A percentile compares a stretch with the other conserved stretches of the same genome.
Evolutionary conservation across 2,797 vertebrate genomes (phyloP).

Genomic region (Dermochelys coriacea): DNA sequence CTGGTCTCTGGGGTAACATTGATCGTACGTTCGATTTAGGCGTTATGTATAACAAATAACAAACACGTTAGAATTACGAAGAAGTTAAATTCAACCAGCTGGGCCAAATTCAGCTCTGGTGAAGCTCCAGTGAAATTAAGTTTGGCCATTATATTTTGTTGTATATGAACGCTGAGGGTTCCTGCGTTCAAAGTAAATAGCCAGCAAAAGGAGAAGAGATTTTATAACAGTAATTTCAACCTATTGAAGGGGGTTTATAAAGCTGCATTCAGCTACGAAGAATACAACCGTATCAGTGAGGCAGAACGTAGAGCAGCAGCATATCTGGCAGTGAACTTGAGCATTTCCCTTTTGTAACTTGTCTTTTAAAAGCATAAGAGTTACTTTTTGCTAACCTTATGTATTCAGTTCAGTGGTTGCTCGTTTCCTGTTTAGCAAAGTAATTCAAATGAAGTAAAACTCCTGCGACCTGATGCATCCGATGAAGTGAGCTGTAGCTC

Average conservation of each 20-base stretch:
- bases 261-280: background rate
- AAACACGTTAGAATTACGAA: background rate
- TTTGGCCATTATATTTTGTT: background rate
- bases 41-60: background rate
- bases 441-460: background rate
- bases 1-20: background rate
- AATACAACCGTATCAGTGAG: background rate
- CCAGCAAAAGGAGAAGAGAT: background rate
- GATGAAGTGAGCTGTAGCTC: no score
- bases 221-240: background rate
- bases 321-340: background rate
- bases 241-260: background rate
- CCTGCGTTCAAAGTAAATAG: background rate
- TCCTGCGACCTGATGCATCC: background rate
- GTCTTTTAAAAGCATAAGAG: background rate
- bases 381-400: background rate
- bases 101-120: background rate
- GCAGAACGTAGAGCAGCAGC: background rate
- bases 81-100: background rate
- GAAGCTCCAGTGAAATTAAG: background rate
- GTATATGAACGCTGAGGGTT: background rate
- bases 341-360: background rate
- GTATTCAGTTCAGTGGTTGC: background rate
- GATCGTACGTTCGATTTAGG: background rate
- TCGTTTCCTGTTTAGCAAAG: constrained; percentile 5